phyloP scores from a whole-genome alignment of 1,140 invertebrate species.

The Pinna nobilis region DNA sequence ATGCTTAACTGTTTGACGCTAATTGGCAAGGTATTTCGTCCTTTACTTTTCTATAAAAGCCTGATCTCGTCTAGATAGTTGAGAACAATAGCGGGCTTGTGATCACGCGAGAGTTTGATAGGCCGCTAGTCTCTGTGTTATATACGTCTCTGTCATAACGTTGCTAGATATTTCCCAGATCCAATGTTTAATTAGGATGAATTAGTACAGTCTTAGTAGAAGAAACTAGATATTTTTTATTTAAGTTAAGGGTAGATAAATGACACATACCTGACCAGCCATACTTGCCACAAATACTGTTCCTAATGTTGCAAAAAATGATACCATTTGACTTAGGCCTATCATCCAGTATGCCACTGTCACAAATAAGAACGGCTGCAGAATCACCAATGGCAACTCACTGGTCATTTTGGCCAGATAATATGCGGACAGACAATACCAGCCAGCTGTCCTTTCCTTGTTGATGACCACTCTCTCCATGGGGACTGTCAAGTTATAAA shows the following conservation, averaged over 20 bases:
- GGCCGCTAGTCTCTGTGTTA: too few species aligned
- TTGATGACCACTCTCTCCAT: slow-evolving; percentile 77
- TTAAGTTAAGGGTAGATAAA: too few species aligned
- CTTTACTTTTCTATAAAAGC: too few species aligned
- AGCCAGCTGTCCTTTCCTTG: slow-evolving; percentile 88
- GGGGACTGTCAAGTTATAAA: slow-evolving; percentile 82
- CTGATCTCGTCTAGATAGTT: too few species aligned
- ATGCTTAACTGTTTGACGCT: too few species aligned
- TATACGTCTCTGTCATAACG: too few species aligned
- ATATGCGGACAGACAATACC: slow-evolving; percentile 89
- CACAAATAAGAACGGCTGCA: slow-evolving; percentile 80
- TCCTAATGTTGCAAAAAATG: slow-evolving; percentile 84
- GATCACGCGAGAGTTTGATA: too few species aligned
- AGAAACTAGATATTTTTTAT: too few species aligned
- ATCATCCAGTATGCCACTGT: slow-evolving; percentile 88
- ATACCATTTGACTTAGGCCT: slow-evolving; percentile 76
- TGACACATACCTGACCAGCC: slow-evolving; percentile 81
- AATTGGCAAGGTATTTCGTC: too few species aligned
- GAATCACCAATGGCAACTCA: slow-evolving; percentile 86
- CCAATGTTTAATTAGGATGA: too few species aligned
- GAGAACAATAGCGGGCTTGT: too few species aligned
- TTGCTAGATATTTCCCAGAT: neutral
- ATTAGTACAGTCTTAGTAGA: too few species aligned
- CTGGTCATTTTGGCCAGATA: slow-evolving; percentile 92
- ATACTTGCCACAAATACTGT: slow-evolving; percentile 86